Base-by-base conservation (phyloP, 1,140 invertebrate species). In the Paraescarpia echinospica region DNA sequence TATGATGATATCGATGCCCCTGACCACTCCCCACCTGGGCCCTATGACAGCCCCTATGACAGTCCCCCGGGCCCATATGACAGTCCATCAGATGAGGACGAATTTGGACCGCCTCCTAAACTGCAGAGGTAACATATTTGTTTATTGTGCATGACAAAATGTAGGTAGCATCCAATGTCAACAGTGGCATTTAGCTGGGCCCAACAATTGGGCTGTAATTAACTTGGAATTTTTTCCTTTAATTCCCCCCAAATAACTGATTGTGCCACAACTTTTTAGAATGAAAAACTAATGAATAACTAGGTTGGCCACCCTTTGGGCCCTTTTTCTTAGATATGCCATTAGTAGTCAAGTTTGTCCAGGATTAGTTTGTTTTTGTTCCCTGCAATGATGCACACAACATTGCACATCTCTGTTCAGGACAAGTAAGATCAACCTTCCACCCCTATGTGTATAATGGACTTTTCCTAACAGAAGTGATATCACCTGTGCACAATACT, bases 81-180 rank as follows among this genome's bases (percentile, higher is more conserved):
- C 92, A 95, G 95, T 93, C 95, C 94, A 8, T 95, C 95, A 22
- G 94, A 94, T 93, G 94, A 94, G 89, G 95, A 94, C 92, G 95
- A 95, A 35, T 95, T 94, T 35, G 94, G 94, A 9, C 92, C 92
- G 18, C 92, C 92, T 88, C 59, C 48, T 14, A 92, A 92, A 34
- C 48, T 92, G 34, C 94, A 95, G 88, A 94, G 94, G 94, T 97
- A 92, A 96, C 12, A 77, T 2, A 77, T 77, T 77, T 77, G 59
- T 77, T 94, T 94, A 94, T 94, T 91, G 95, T 96, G 22, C 95
- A 94, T 93, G 94, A 94, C 77, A 96, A 41, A 41, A 41, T 6
- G 41, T 41, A 12, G 12, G 12, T 41, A 41, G 12, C 12, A 12
- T 41, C 4, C 41, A 41, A 6, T 41, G 41, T 41, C 41, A 41